Evolutionary conservation across 2,113 vertebrate genomes (phyloP).

Genomic region (Prolemur simus): DNA sequence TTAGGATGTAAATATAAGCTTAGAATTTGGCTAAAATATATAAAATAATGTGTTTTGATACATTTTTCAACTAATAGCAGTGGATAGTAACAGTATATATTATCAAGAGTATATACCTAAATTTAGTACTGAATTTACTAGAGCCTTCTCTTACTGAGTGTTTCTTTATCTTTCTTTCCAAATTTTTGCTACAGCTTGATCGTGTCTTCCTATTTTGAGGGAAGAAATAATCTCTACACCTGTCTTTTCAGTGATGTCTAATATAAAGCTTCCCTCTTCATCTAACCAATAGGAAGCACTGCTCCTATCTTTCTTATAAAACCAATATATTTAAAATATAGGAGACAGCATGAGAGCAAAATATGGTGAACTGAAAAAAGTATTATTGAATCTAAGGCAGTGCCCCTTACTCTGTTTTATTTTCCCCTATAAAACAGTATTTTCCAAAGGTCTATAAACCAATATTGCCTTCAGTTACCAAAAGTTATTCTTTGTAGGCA

Average conservation of each 20-base stretch:
- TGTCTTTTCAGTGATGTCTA: not conserved
- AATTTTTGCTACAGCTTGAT: not conserved
- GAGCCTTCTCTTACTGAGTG: not conserved
- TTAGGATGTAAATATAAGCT: not conserved
- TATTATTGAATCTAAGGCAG: not conserved
- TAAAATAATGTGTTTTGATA: constrained; percentile 6
- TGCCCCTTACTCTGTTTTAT: not conserved
- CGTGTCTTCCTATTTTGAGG: not conserved
- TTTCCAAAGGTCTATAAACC: constrained; percentile 20
- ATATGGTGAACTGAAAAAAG: not conserved
- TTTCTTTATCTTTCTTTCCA: not conserved
- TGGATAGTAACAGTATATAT: not conserved
- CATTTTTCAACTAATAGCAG: not conserved
- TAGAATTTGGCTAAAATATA: not conserved
- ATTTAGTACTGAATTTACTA: not conserved
- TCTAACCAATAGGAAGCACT: not conserved
- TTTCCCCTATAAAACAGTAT: not conserved
- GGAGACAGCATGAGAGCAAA: not conserved
- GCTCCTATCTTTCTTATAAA: not conserved
- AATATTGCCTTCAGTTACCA: not conserved
- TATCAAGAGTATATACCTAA: not conserved
- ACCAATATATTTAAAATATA: constrained; percentile 1
- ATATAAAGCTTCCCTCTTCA: constrained; percentile 1
- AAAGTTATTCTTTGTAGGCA: not conserved
- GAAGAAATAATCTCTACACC: not conserved